Conservation (phyloP, 2,113 vertebrate genomes). For the Ancistrus triradiatus region DNA sequence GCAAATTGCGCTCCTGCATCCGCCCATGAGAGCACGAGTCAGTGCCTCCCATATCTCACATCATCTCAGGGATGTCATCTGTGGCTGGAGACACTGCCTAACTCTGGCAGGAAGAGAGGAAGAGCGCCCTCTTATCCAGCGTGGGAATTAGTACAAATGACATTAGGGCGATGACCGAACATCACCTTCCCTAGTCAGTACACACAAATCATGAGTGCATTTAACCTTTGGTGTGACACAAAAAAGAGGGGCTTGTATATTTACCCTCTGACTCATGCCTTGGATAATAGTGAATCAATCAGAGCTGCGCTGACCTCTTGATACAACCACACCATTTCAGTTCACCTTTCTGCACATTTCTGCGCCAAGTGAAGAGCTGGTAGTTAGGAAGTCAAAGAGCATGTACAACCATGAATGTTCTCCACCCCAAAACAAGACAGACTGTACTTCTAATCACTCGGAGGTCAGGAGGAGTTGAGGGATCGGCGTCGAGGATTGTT, state of each 20-base stretch:
- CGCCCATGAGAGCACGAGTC: slow-evolving; percentile 34
- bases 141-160: slow-evolving; percentile 18
- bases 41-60: slow-evolving; percentile 33
- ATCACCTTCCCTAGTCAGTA: slow-evolving; percentile 28
- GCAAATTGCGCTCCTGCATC: slow-evolving; percentile 45
- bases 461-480: slow-evolving; percentile 15
- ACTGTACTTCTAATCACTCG: slow-evolving; percentile 43
- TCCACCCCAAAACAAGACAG: slow-evolving; percentile 30
- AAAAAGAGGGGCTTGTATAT: slow-evolving; percentile 26
- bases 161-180: slow-evolving; percentile 23
- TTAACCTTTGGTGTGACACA: slow-evolving; percentile 33
- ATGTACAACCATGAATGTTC: slow-evolving; percentile 26
- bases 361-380: too few relatives aligned
- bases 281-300: slow-evolving; percentile 22
- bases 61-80: slow-evolving; percentile 33
- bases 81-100: slow-evolving; percentile 8
- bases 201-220: slow-evolving; percentile 31
- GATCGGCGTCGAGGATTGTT: slow-evolving; percentile 27
- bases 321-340: slow-evolving; percentile 2
- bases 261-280: slow-evolving; percentile 22
- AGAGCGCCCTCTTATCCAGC: slow-evolving; percentile 21
- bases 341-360: too few relatives aligned
- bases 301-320: slow-evolving; percentile 13
- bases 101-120: slow-evolving; percentile 20
- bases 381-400: slow-evolving; percentile 33